Base-by-base conservation (phyloP, 2,888 invertebrate species). In the Athalia cordata region DNA sequence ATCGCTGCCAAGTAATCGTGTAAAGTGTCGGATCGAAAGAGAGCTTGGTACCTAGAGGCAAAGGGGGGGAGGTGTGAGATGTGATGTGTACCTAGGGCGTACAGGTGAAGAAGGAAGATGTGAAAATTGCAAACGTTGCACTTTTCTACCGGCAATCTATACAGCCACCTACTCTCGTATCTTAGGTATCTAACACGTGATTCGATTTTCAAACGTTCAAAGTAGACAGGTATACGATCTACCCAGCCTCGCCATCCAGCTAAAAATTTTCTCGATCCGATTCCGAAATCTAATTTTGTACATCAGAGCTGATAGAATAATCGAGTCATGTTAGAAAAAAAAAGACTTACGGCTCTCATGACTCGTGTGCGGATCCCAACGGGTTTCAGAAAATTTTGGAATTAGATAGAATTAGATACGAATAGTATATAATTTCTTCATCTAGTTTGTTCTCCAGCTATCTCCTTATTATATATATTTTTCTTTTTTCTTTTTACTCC, bases 281-380 rank as follows among this genome's bases (percentile, higher is more conserved):
- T 72, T 59, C 15, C 72, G 47, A 29, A 72, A 59, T 72, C 59
- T 45, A 59, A 72, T 72, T 47, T 57, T 72, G 59, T 59, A 59
- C 57, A 59, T 59, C 29, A 29, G 29, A 29, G 47, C 45, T 55
- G 59, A 8, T 47, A 45, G 8, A 8, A 72, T 72, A 72, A 72
- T 72, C 59, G 47, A 29, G 2, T 29, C 29, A 29, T 29, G 29
- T 29, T 2, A 2, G 29, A 29, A 29, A 2, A 2, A 29, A 29
- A 29, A 29, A 29, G 29, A 29, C 29, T 29, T 29, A 29, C 29
- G 29, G 29, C 29, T 29, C 29, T 1, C 2, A 2, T 29, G 29
- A 29, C 29, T 29, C 29, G 29, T 29, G 29, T 29, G 29, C 29
- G 29, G 29, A 29, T 29, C 29, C 29, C 29, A 29, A 29, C 29